These are phyloP conservation scores for Aphelocoma coerulescens DNA, from an alignment of 2,113 vertebrate genomes.

Conservation along the genomic window DNA sequence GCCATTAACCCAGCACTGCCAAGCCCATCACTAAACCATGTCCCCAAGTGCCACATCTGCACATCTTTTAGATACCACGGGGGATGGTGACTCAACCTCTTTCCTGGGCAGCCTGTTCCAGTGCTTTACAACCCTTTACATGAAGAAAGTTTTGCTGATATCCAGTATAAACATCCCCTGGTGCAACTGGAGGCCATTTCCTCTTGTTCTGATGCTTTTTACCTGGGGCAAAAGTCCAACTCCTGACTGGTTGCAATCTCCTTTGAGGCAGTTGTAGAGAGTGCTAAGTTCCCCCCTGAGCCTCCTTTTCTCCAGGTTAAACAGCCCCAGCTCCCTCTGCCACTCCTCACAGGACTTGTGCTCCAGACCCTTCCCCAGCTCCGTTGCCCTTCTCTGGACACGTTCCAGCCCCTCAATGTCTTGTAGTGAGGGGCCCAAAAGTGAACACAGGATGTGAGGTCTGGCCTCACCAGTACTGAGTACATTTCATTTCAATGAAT, in stretches of 20 bases:
- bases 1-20: neutral
- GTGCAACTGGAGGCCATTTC: neutral
- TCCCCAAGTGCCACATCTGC: neutral
- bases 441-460: neutral
- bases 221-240: neutral
- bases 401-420: accelerated
- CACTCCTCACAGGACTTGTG: accelerated
- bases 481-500: neutral
- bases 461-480: accelerated
- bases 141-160: neutral
- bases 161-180: neutral
- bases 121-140: neutral
- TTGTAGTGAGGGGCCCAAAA: neutral
- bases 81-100: neutral
- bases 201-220: neutral
- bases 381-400: accelerated
- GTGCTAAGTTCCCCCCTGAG: accelerated
- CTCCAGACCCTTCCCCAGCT: neutral
- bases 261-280: neutral
- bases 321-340: neutral
- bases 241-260: neutral
- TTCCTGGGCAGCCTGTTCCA: neutral
- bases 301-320: neutral
- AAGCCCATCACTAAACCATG: neutral
- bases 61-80: neutral